phyloP scores from a whole-genome alignment of 2,113 vertebrate genomes.

The Acanthisitta chloris region DNA sequence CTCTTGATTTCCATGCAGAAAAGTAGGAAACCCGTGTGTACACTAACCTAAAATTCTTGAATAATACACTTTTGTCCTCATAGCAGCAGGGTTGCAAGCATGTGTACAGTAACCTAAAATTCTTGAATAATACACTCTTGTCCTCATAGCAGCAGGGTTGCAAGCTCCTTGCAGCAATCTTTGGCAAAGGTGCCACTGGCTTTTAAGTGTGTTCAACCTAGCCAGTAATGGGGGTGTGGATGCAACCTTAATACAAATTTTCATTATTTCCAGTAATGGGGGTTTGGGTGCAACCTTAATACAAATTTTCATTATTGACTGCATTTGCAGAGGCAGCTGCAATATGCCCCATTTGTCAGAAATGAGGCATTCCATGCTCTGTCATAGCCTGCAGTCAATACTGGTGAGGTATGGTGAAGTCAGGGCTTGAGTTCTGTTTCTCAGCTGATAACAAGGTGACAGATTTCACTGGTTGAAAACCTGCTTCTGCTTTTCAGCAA shows the following conservation, averaged over 20 bases:
- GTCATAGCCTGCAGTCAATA: background rate
- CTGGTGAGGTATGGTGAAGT: background rate
- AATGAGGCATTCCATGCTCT: background rate
- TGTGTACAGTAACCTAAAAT: background rate
- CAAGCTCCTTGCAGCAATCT: background rate
- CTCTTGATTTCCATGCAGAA: background rate
- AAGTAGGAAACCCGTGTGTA: background rate
- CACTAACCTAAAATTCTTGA: background rate
- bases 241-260: too few species aligned
- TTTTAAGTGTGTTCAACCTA: background rate
- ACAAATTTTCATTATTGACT: background rate
- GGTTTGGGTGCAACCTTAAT: background rate
- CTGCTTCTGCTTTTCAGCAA: background rate
- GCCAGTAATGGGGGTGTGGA: background rate
- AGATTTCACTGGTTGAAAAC: background rate
- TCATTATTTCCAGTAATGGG: background rate
- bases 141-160: background rate
- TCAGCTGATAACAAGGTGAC: background rate
- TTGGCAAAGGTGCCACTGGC: background rate
- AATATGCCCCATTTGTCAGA: background rate
- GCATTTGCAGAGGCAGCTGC: background rate
- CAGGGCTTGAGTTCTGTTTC: background rate
- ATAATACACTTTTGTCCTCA: accelerated
- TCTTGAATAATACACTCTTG: background rate
- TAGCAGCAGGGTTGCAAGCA: background rate